Base-by-base conservation (phyloP, 2,888 invertebrate species). In the Heliconius erato region DNA sequence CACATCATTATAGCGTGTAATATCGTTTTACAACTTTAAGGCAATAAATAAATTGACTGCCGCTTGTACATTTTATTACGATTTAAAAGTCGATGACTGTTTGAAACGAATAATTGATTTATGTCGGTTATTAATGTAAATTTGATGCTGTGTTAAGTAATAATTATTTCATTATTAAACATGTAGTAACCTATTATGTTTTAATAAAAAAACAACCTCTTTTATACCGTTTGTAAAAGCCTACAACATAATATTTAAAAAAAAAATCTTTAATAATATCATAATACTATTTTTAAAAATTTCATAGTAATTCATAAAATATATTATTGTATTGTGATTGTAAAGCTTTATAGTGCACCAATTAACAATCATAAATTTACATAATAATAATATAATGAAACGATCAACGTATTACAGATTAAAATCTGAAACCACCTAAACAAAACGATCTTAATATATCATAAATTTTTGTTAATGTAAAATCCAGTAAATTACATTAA, bases 31-130 rank as follows among this genome's bases (percentile, higher is more conserved):
- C 95, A 95, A 94, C 96, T 95, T 94, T 91, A 92, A 92, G 91
- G 95, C 93, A 94, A 94, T 95, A 95, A 96, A 95, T 95, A 94
- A 92, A 95, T 94, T 94, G 94, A 95, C 94, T 95, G 95, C 94
- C 92, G 95, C 92, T 95, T 92, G 94, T 95, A 93, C 91, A 95
- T 94, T 95, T 95, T 95, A 96, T 95, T 95, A 94, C 94, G 92
- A 95, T 95, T 96, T 95, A 94, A 95, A 94, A 95, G 93, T 95
- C 94, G 93, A 94, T 92, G 94, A 94, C 91, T 94, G 93, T 92
- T 94, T 92, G 90, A 92, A 92, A 93, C 92, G 93, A 92, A 95
- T 95, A 94, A 95, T 95, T 95, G 94, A 95, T 96, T 95, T 95
- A 96, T 91, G 89, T 85, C 87, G 92, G 93, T 92, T 94, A 94